A percentile compares a stretch with the other conserved stretches of the same genome.
Evolutionary conservation across 2,797 vertebrate species (phyloP).

Genomic region (Taenioides sp.): DNA sequence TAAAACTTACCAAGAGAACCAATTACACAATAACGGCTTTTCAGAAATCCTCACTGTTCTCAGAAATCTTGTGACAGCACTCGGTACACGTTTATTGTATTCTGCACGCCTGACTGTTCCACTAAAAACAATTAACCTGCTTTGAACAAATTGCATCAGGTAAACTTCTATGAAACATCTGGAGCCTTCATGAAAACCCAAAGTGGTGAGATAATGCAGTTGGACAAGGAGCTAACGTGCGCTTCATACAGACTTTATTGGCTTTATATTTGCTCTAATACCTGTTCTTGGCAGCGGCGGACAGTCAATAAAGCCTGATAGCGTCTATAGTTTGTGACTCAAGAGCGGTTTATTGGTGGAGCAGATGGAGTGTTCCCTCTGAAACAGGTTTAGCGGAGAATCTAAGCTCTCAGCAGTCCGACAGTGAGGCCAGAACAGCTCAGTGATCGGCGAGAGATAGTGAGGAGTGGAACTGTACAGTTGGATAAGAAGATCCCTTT

Average conservation of each 20-base stretch:
- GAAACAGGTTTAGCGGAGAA: constrained; percentile 3
- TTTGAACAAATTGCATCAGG: neutral
- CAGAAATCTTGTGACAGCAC: neutral
- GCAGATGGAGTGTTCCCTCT: constrained; percentile 16
- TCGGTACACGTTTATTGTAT: neutral
- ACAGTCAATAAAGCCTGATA: constrained; percentile 16
- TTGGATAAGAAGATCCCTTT: constrained; percentile 32
- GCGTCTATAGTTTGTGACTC: constrained; percentile 1
- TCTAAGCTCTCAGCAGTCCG: constrained; percentile 3
- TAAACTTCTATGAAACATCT: neutral
- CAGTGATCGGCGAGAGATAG: neutral
- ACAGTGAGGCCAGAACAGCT: constrained; percentile 4
- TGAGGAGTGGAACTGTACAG: neutral
- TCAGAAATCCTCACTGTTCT: neutral
- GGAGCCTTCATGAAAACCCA: too few species aligned
- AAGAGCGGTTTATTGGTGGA: constrained; percentile 7
- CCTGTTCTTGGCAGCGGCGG: constrained; percentile 13
- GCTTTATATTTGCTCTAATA: constrained; percentile 7
- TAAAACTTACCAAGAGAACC: neutral
- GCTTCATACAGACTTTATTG: constrained; percentile 12
- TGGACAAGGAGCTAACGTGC: neutral
- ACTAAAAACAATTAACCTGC: neutral
- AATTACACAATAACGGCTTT: neutral
- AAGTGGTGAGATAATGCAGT: neutral
- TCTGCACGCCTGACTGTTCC: neutral